These are phyloP conservation scores for Dorcus parallelipipedus DNA, from an alignment of 2,888 invertebrate species.

Conservation along the genomic window DNA sequence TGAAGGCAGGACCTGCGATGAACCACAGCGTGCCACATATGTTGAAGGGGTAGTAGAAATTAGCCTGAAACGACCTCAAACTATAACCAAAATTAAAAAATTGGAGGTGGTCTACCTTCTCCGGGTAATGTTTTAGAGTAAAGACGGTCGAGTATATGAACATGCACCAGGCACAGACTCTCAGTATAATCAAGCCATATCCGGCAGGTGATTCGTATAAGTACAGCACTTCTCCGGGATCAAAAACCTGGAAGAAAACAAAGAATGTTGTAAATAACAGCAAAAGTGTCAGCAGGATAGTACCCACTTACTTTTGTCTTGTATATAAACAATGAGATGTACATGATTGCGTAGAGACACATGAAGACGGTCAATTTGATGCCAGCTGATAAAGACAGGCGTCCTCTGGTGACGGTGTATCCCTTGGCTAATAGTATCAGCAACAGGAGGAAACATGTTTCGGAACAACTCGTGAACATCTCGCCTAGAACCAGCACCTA, in stretches of 20 bases:
- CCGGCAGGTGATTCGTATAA: conserved; percentile 90
- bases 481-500: conserved; percentile 55
- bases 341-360: conserved; percentile 70
- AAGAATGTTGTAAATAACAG: not conserved
- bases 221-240: conserved; percentile 87
- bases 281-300: not conserved
- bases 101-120: conserved; percentile 56
- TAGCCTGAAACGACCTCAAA: conserved; percentile 47
- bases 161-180: conserved; percentile 78
- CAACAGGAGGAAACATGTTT: conserved; percentile 72
- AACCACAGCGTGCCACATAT: conserved; percentile 85
- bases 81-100: not conserved
- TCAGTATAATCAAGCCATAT: conserved; percentile 72
- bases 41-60: conserved; percentile 81
- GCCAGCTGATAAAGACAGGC: conserved; percentile 68
- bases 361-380: conserved; percentile 78
- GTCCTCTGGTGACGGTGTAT: conserved; percentile 83
- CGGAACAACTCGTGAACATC: conserved; percentile 68
- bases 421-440: conserved; percentile 84
- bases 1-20: conserved; percentile 75
- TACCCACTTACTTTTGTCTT: conserved; percentile 63
- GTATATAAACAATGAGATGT: conserved; percentile 74
- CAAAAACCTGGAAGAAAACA: conserved; percentile 64
- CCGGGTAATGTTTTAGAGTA: conserved; percentile 79
- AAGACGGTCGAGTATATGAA: conserved; percentile 66